phyloP scores from a whole-genome alignment of 2,888 invertebrate species.

The Trachelus stipa region DNA sequence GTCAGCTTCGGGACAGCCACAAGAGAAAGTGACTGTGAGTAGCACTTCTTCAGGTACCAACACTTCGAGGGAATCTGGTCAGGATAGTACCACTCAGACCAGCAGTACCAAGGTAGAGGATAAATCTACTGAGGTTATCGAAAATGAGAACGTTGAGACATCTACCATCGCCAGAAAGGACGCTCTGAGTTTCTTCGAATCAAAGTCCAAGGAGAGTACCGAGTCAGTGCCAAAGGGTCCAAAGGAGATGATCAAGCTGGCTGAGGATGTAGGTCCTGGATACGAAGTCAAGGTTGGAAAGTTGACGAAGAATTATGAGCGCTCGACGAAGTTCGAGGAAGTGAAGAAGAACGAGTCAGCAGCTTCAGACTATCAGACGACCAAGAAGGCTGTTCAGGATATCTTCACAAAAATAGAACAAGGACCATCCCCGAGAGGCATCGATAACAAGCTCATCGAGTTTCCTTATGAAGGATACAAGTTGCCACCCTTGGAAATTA shows the following conservation, averaged over 20 bases:
- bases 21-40: background rate
- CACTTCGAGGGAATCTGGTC: background rate
- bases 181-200: slow-evolving; percentile 76
- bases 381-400: slow-evolving; percentile 56
- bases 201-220: slow-evolving; percentile 70
- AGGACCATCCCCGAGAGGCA: slow-evolving; percentile 46
- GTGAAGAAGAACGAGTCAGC: slow-evolving; percentile 44
- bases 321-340: slow-evolving; percentile 57
- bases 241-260: slow-evolving; percentile 63
- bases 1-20: background rate
- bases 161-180: slow-evolving; percentile 74
- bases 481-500: slow-evolving; percentile 48
- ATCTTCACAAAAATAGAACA: slow-evolving; percentile 59
- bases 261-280: slow-evolving; percentile 44
- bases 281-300: slow-evolving; percentile 60
- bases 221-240: slow-evolving; percentile 57
- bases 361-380: slow-evolving; percentile 40
- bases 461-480: slow-evolving; percentile 62
- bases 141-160: slow-evolving; percentile 68
- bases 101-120: slow-evolving; percentile 36
- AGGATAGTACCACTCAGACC: background rate
- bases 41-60: slow-evolving; percentile 5
- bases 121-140: slow-evolving; percentile 33
- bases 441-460: slow-evolving; percentile 61
- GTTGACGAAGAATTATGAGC: slow-evolving; percentile 62